Base-by-base conservation (phyloP, 1,140 invertebrate species). In the Leptinotarsa defecta region DNA sequence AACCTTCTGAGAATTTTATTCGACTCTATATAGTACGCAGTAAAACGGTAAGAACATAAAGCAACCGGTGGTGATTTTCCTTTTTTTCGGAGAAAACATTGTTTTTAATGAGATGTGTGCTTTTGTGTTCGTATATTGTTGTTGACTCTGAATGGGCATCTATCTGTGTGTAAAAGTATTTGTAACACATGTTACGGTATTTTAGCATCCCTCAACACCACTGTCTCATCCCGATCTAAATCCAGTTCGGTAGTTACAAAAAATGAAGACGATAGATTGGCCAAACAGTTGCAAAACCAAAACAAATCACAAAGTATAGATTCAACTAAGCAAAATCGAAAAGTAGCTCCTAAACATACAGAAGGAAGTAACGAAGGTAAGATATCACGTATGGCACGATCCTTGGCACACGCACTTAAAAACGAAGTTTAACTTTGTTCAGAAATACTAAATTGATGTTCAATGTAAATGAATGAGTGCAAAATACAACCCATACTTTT, bases 161-260 rank as follows among this genome's bases (percentile, higher is more conserved):
- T 71, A 57, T 63, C 57, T 76, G 78, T 79, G 78, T 63, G 73
- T 52, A 65, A 63, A 63, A 76, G 74, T 77, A 80, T 68, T 78
- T 75, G 79, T 83, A 83, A 81, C 78, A 79, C 78, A 80, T 79
- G 73, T 83, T 83, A 81, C 84, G 83, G 80, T 85, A 79, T 86
- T 86, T 84, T 86, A 86, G 85, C 85, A 82, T 86, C 84, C 85
- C 80, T 86, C 83, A 85, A 84, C 81, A 86, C 84, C 77, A 84
- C 84, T 81, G 83, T 81, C 79, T 84, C 83, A 82, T 84, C 82
- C 83, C 84, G 84, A 83, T 86, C 82, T 86, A 85, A 86, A 86
- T 77, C 80, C 83, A 85, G 79, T 81, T 82, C 84, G 80, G 83
- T 86, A 78, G 78, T 83, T 75, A 80, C 82, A 82, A 85, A 84